Evolutionary conservation across 2,797 vertebrate genomes (phyloP), one percentile per base, ranked within the genome.

Genomic region (Rhynchotus rufescens): DNA sequence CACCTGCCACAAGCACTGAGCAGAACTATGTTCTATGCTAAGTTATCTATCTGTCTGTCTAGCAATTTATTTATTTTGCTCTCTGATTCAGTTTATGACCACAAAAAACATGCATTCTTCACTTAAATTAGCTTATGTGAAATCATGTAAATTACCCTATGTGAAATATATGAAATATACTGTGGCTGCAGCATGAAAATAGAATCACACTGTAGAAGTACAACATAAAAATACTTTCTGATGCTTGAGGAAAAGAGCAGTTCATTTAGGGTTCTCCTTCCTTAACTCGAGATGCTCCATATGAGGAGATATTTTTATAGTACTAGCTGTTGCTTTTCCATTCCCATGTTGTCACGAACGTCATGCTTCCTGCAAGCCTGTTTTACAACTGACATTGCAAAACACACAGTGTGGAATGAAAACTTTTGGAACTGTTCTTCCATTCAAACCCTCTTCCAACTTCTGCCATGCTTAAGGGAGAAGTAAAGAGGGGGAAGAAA

Each of bases 141-240:
- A 74, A 44, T 93, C 20, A 38, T 38, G 91, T 67, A 86, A 73
- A 81, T 60, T 60, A 72, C 68, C 26, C 30, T 66, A 8, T 14
- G 7, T 57, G 21, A 57, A 74, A 51, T 51, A 47, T 47, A 51
- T 51, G 49, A 51, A 51, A 25, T 51, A 64, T 9, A 22, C 17
- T n/a, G 23, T 68, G 17, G 32, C 34, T 34, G 32, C 49, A 22
- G 14, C 20, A 54, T 54, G 20, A 30, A 51, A 54, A 54, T 20
- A 91, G 57, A 88, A 71, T 8, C 15, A 71, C 54, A 84, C 5
- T 54, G 8, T 19, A 88, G 45, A 74, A 20, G 9, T 26, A 51
- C 80, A 21, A 4, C 80, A 72, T 16, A 82, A 93, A 95, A 84
- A 72, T 10, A 47, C 81, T 73, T 74, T 52, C 40, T 40, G 30